These are phyloP conservation scores for Mormyrus proboscirostris DNA, from an alignment of 2,797 vertebrate genomes.

Conservation along the genomic window DNA sequence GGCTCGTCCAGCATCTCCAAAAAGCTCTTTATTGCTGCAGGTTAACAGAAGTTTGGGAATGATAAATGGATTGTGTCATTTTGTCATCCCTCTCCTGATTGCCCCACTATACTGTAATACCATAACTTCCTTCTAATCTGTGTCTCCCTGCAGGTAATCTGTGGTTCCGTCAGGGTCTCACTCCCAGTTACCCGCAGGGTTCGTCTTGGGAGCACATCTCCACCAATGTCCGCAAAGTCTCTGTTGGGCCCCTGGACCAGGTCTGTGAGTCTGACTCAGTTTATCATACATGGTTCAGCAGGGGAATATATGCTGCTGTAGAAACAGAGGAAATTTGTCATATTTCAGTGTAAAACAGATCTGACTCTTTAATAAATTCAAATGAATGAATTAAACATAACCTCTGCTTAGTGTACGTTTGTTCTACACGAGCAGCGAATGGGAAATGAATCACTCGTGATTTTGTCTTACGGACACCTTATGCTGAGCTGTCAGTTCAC, in stretches of 20 bases:
- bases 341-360: slow-evolving; percentile 2
- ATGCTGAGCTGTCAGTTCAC: background rate
- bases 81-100: background rate
- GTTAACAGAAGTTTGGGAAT: background rate
- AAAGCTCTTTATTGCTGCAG: background rate
- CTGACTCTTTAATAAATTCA: background rate
- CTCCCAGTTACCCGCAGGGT: slow-evolving; percentile 90
- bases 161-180: slow-evolving; percentile 85
- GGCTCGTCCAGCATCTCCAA: background rate
- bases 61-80: background rate
- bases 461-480: background rate
- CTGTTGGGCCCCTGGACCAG: slow-evolving; percentile 91
- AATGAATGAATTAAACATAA: background rate
- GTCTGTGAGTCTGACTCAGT: slow-evolving; percentile 46
- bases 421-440: background rate
- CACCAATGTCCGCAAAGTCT: slow-evolving; percentile 89
- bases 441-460: background rate
- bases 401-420: background rate
- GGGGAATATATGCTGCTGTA: background rate
- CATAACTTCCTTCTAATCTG: background rate
- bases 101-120: no score
- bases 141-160: slow-evolving; percentile 66
- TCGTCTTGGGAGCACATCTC: slow-evolving; percentile 90
- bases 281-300: background rate
- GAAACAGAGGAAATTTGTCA: background rate